Base-by-base conservation (phyloP, 2,888 invertebrate genomes). In the Tenthredo scrophulariae region DNA sequence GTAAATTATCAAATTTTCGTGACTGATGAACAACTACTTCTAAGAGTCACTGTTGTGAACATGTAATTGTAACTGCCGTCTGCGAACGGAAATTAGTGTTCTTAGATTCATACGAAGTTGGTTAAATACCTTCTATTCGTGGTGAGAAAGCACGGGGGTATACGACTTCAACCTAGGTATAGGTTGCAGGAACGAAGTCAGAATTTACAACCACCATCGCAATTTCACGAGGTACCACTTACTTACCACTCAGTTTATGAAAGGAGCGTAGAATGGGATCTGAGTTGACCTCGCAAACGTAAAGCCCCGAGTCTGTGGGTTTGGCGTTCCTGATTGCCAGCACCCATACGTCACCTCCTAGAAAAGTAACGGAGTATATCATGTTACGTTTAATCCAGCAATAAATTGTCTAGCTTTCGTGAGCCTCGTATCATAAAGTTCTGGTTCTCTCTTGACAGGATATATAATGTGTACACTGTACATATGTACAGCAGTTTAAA, bases 321-420 rank as follows among this genome's bases (percentile, higher is more conserved):
- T 95, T 96, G 22, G 96, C 95, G 26, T 95, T 94, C 91, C 96
- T 96, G 90, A 98, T 97, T 87, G 97, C 96, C 79, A 98, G 94
- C 67, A 97, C 97, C 97, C 97, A 97, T 22, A 97, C 97, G 91
- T 97, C 97, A 0, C 97, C 97, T 2, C 97, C 97, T 90, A 95
- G 94, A 83, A 83, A 67, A 83, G 18, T 29, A 83, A 70, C 26
- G 33, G 50, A 50, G 50, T 50, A 26, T 10, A 77, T 77, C 26
- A 62, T 62, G 80, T 54, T 46, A 80, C 5, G 33, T 62, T 80
- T 54, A 58, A 46, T 79, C 54, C 18, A 37, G 26, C 33, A 37
- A 54, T 79, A 13, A 80, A 58, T 40, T 62, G 6, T 26, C 22
- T 22, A n/a, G 29, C 9, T 40, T 40, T 22, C 40, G 43, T 54